These are phyloP conservation scores for Oncorhynchus masou DNA, from an alignment of 2,113 vertebrate species.

Conservation along the genomic window DNA sequence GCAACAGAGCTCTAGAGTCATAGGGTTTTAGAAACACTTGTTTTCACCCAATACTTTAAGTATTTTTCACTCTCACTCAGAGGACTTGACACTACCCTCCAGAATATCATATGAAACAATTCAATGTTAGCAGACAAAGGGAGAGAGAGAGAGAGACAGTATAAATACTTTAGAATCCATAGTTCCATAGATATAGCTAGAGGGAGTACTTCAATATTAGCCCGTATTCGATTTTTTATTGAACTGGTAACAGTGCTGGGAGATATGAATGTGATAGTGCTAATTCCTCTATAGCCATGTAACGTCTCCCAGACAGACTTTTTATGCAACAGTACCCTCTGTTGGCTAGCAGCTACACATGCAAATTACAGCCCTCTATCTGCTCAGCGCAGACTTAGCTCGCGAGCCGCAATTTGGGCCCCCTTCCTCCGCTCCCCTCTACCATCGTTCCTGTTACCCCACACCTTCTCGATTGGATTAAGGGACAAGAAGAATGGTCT, in stretches of 20 bases:
- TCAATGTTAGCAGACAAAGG: background rate
- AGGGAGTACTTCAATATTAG: too few species aligned
- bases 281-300: constrained; percentile 15
- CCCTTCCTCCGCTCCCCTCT: background rate
- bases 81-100: background rate
- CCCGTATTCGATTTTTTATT: background rate
- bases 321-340: constrained; percentile 77
- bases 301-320: constrained; percentile 50
- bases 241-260: background rate
- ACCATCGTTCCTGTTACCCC: background rate
- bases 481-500: background rate
- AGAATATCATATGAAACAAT: background rate
- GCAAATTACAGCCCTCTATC: constrained; percentile 33
- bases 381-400: background rate
- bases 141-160: background rate
- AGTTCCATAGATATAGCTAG: too few species aligned
- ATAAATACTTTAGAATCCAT: too few species aligned
- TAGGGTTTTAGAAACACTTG: background rate
- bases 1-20: background rate
- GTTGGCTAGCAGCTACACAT: constrained; percentile 59
- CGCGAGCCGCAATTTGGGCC: background rate
- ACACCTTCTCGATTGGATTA: background rate
- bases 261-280: background rate
- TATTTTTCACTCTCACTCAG: background rate
- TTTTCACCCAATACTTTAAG: background rate